Evolutionary conservation across 2,113 vertebrate species (phyloP), one percentile per base, ranked within the genome.

Genomic region (Halcyon malimbica): DNA sequence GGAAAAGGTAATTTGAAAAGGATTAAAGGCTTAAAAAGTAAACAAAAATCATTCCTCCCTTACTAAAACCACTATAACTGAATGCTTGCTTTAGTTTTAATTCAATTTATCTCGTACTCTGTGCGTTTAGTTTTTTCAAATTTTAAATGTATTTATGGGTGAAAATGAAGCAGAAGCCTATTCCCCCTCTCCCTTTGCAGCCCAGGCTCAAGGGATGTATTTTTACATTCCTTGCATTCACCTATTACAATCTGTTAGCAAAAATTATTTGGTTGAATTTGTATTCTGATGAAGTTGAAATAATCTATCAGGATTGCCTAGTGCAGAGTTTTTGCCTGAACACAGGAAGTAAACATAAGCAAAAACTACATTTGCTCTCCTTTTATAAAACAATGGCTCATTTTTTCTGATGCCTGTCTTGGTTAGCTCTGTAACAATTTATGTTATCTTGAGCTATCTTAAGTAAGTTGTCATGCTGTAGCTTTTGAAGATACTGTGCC

Each of bases 21-120:
- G 53, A 96, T 95, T 95, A 93, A 93, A 93, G 28, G 50, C 65
- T 93, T 94, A 71, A 90, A 92, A 94, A 94, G 56, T 67, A 86
- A 96, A 65, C 54, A 86, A 80, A 90, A 90, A 42, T 77, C 2
- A 78, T 94, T 81, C 19, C 76, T 94, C 31, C 80, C 8, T 92
- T 81, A 87, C 42, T 89, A 93, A 94, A 82, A 56, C 64, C 46
- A 42, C 42, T 63, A 6, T 77, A 74, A 63, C 37, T 63, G 71
- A 92, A 65, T 90, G 37, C 81, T 96, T 92, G 21, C 67, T 83
- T 89, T 56, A 48, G 29, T 80, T 93, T 64, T 92, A 92, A 89
- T 94, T 95, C 71, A 25, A 0, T 75, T 74, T 60, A 16, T 76
- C 54, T 70, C 51, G 6, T 60, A 84, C 18, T 87, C 82, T 37